Conservation (phyloP, 1,140 invertebrate species). For the Caenorhabditis brenneri region DNA sequence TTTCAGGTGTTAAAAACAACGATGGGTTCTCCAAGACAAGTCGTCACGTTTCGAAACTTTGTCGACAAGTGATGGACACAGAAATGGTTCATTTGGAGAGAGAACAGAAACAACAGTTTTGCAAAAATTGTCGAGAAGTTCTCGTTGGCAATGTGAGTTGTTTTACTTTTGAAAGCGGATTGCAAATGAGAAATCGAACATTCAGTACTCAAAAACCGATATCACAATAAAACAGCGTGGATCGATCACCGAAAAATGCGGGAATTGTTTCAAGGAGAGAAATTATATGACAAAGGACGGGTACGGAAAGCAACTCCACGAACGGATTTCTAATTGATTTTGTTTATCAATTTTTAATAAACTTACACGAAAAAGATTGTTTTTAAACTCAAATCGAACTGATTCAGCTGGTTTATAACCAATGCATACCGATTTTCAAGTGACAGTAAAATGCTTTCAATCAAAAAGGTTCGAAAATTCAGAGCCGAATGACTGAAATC, state of each 20-base stretch:
- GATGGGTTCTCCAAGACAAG: conserved; percentile 51
- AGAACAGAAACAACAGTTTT: conserved; percentile 42
- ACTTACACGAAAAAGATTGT: no score
- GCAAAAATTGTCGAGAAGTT: conserved; percentile 54
- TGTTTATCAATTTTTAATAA: no score
- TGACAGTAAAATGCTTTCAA: no score
- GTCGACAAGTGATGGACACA: conserved; percentile 45
- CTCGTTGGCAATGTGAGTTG: conserved; percentile 47
- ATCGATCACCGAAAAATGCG: background rate
- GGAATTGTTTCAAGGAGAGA: conserved; percentile 12
- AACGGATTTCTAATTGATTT: background rate
- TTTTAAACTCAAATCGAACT: background rate
- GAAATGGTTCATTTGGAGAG: conserved; percentile 46
- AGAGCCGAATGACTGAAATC: background rate
- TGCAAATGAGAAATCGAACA: background rate
- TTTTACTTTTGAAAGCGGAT: background rate
- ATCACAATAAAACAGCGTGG: background rate
- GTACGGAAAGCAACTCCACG: conserved; percentile 19
- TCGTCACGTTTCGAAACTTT: conserved; percentile 30
- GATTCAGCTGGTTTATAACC: no score
- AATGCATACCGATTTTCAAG: no score
- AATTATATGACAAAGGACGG: conserved; percentile 32
- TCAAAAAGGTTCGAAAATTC: background rate
- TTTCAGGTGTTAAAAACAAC: conserved; percentile 8
- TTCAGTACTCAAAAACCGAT: conserved; percentile 26